Base-by-base conservation (phyloP, 2,888 invertebrate genomes). In the Anoplius nigerrimus region DNA sequence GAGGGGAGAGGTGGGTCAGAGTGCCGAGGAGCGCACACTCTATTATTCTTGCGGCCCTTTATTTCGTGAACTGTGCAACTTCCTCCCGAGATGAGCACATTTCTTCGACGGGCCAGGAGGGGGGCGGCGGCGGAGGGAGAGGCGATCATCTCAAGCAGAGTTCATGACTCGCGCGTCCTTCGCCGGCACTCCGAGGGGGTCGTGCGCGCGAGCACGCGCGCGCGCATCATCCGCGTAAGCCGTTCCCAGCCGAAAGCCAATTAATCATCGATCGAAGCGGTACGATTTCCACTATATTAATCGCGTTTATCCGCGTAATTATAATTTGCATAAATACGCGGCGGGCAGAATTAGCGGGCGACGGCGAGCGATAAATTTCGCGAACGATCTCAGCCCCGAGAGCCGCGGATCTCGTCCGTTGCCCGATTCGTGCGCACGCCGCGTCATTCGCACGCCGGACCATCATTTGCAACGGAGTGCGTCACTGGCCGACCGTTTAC, bases 21-120 rank as follows among this genome's bases (percentile, higher is more conserved):
- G n/a, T n/a, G n/a, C 5, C 11, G 34, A 34, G 11, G 34, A 34
- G 65, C 69, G 54, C 20, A 61, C 65, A 53, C 75, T 72, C 75
- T 72, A 78, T 78, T 78, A 78, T 78, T 79, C 71, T 72, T 57
- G 53, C 66, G 71, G 54, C 58, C 69, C 79, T 74, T 71, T 69
- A 78, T 78, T 78, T 78, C 69, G 78, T 78, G 75, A 78, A 78
- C 78, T 69, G 69, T 60, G 71, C 69, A 78, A 67, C 66, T 71
- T 59, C 55, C 43, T 55, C 27, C 45, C 48, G 66, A 62, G 58
- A 71, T n/a, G 62, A 65, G 71, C 66, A 59, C 34, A 34, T 18
- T 48, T 48, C n/a, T 48, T 18, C 48, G 42, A 6, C 8, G 13
- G 42, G 42, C 42, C 13, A 42, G 8, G 42, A 42, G 42, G 8